A percentile compares a stretch with the other conserved stretches of the same genome.
Conservation (phyloP, 1,140 invertebrate genomes). For the Heliconius hermathena region DNA sequence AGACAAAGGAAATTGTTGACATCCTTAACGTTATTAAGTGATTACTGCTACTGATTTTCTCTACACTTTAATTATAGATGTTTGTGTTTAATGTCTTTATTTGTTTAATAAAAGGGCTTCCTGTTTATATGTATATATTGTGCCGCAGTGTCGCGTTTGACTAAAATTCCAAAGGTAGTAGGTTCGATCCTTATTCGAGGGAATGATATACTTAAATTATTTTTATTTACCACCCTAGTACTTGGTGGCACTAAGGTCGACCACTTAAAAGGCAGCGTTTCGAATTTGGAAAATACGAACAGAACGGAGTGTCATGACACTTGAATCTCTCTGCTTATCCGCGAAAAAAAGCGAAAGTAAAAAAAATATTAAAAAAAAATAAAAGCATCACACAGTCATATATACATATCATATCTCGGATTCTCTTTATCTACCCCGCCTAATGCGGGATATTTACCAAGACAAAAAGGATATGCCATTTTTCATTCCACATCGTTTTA, state of each 20-base stretch:
- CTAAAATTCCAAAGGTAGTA: too few species aligned
- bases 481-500: neutral
- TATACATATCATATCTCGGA: neutral
- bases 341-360: too few species aligned
- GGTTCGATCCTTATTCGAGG: too few species aligned
- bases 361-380: neutral
- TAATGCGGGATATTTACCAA: neutral
- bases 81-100: too few species aligned
- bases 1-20: neutral
- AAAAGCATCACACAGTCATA: neutral
- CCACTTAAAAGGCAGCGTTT: neutral
- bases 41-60: neutral
- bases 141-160: too few species aligned
- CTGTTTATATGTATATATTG: too few species aligned
- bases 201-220: too few species aligned
- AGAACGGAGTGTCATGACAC: too few species aligned
- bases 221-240: too few species aligned
- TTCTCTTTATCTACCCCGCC: neutral
- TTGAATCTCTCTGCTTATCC: too few species aligned
- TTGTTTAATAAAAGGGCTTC: too few species aligned
- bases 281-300: neutral
- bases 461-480: neutral
- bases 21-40: neutral
- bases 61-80: neutral
- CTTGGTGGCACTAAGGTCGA: too few species aligned